Evolutionary conservation across 2,888 invertebrate species (phyloP).

Genomic region (Drosophila borborema): DNA sequence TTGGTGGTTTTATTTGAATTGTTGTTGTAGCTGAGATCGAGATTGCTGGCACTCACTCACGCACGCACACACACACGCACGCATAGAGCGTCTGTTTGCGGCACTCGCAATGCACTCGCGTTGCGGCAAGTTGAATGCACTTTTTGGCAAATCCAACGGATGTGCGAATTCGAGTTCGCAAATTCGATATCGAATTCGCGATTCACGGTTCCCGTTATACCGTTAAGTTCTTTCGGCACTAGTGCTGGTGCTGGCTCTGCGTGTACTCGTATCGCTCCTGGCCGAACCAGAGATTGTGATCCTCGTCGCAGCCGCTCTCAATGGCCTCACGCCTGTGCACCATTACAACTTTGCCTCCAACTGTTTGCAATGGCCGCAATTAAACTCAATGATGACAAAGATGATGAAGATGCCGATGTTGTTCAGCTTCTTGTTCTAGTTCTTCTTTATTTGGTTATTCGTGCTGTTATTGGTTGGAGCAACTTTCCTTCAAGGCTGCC

Average conservation of each 20-base stretch:
- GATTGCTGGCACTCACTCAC: conserved; percentile 41
- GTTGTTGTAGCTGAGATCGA: conserved; percentile 28
- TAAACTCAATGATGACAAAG: not conserved
- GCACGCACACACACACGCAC: not conserved
- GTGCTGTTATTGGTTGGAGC: not conserved
- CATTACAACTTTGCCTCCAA: conserved; percentile 57
- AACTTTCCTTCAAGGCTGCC: conserved; percentile 32
- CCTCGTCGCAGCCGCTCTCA: conserved; percentile 59
- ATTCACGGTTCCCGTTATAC: not conserved
- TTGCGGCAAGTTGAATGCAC: conserved; percentile 70
- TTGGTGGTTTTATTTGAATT: conserved; percentile 28
- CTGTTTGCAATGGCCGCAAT: conserved; percentile 8
- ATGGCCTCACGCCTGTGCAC: conserved; percentile 48
- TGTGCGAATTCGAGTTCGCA: not conserved
- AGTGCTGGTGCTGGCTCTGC: conserved; percentile 65
- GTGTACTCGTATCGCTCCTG: conserved; percentile 68
- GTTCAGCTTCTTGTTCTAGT: not conserved
- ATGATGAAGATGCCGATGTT: not conserved
- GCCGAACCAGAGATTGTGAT: conserved; percentile 43
- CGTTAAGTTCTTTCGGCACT: conserved; percentile 9
- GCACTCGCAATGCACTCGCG: conserved; percentile 4
- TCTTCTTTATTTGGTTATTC: not conserved
- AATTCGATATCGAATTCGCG: not conserved
- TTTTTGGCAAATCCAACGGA: conserved; percentile 25
- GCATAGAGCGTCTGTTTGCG: conserved; percentile 8